Conservation (phyloP, 2,888 invertebrate species). For the Tricholauxania praeusta region DNA sequence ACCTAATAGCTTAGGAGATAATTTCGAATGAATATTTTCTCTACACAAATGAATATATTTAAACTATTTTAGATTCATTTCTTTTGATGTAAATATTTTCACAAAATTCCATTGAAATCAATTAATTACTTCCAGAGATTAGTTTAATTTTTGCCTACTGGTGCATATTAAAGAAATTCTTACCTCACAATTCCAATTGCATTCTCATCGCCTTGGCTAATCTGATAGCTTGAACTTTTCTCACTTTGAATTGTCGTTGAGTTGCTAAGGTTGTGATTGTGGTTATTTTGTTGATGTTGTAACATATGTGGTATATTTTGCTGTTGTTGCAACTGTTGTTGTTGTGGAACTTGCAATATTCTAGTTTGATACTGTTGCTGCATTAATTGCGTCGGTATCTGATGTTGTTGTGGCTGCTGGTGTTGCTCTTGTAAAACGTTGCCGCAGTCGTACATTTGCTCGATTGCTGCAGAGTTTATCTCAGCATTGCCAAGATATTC, state of each 20-base stretch:
- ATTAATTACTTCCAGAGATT: too few relatives aligned
- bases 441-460: slow-evolving; percentile 41
- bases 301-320: slow-evolving; percentile 13
- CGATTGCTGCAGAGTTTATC: slow-evolving; percentile 43
- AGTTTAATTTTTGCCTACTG: too few relatives aligned
- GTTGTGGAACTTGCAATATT: not conserved
- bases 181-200: slow-evolving; percentile 60
- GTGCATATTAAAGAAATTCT: slow-evolving; percentile 37
- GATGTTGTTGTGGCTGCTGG: not conserved
- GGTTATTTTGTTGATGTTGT: slow-evolving; percentile 36
- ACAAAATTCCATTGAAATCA: too few relatives aligned
- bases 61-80: too few relatives aligned
- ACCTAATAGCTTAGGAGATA: too few relatives aligned
- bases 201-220: slow-evolving; percentile 58
- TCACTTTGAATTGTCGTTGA: slow-evolving; percentile 49
- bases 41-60: too few relatives aligned
- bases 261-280: slow-evolving; percentile 50
- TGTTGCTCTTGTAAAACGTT: not conserved
- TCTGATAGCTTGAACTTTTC: slow-evolving; percentile 60
- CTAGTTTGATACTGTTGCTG: not conserved
- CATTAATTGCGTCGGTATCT: too few relatives aligned
- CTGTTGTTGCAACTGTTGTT: slow-evolving; percentile 28
- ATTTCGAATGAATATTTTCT: too few relatives aligned
- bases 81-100: too few relatives aligned
- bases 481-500: slow-evolving; percentile 43